Evolutionary conservation across 2,888 invertebrate species (phyloP).

Genomic region (Norana najaformis): DNA sequence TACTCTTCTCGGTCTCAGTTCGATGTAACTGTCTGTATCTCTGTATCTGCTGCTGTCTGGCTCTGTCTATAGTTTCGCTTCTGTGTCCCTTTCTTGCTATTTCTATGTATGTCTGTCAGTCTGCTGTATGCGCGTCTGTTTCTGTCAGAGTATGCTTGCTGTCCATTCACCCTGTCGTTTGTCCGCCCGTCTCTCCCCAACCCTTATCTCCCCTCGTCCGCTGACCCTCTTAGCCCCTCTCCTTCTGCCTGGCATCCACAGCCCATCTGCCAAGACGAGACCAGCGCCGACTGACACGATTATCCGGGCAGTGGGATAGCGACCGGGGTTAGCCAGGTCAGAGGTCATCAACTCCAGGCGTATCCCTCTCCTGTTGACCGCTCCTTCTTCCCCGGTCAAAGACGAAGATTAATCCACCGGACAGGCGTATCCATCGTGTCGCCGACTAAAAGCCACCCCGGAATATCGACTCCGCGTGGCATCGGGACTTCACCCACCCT

Average conservation of each 20-base stretch:
- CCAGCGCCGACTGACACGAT: neutral
- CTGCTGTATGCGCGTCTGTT: too few relatives aligned
- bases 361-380: neutral
- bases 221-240: constrained; percentile 13
- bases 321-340: neutral
- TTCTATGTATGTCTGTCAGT: neutral
- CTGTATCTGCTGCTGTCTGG: neutral
- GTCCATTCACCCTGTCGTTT: neutral
- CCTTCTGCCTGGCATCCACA: neutral
- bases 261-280: neutral
- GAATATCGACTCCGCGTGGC: neutral
- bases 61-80: neutral
- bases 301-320: neutral
- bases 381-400: neutral
- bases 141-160: neutral
- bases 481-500: neutral
- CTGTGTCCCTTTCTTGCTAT: neutral
- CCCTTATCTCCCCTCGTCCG: neutral
- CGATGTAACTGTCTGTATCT: neutral
- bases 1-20: neutral
- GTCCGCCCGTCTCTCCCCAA: neutral
- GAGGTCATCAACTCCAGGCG: neutral
- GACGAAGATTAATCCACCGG: neutral
- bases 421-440: neutral
- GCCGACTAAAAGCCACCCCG: neutral